phyloP scores from a whole-genome alignment of 2,113 vertebrate species.

The Scomber colias region DNA sequence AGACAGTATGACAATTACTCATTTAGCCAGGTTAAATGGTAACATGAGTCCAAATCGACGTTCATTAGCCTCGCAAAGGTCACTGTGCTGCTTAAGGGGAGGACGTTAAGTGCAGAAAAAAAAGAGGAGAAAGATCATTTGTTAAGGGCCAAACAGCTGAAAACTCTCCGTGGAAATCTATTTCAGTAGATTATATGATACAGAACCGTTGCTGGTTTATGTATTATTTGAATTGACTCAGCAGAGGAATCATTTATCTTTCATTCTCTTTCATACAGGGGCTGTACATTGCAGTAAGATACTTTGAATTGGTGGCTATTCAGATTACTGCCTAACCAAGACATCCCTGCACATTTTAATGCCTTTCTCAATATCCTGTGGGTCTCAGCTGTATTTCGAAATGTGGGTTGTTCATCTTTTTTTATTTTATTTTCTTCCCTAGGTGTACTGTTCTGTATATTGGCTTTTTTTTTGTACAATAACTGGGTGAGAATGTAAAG shows the following conservation, averaged over 20 bases:
- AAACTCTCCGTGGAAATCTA: slow-evolving; percentile 15
- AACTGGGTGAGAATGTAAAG: slow-evolving; percentile 81
- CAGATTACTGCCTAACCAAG: slow-evolving; percentile 49
- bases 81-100: slow-evolving; percentile 31
- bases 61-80: slow-evolving; percentile 49
- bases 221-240: slow-evolving; percentile 41
- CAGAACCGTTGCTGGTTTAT: slow-evolving; percentile 38
- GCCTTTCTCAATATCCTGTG: slow-evolving; percentile 71
- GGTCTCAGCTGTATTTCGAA: slow-evolving; percentile 65
- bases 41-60: slow-evolving; percentile 38
- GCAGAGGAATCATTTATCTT: slow-evolving; percentile 23
- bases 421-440: slow-evolving; percentile 69
- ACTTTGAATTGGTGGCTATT: slow-evolving; percentile 47
- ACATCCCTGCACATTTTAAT: slow-evolving; percentile 62
- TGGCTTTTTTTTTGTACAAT: slow-evolving; percentile 83
- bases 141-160: slow-evolving; percentile 29
- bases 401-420: slow-evolving; percentile 59
- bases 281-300: slow-evolving; percentile 64
- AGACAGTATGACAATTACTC: slow-evolving; percentile 31
- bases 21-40: slow-evolving; percentile 49
- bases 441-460: slow-evolving; percentile 83
- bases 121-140: not conserved
- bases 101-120: not conserved
- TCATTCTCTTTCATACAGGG: slow-evolving; percentile 31
- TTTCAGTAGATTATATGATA: slow-evolving; percentile 49